Evolutionary conservation across 2,113 vertebrate genomes (phyloP).

Genomic region (Cebus imitator): DNA sequence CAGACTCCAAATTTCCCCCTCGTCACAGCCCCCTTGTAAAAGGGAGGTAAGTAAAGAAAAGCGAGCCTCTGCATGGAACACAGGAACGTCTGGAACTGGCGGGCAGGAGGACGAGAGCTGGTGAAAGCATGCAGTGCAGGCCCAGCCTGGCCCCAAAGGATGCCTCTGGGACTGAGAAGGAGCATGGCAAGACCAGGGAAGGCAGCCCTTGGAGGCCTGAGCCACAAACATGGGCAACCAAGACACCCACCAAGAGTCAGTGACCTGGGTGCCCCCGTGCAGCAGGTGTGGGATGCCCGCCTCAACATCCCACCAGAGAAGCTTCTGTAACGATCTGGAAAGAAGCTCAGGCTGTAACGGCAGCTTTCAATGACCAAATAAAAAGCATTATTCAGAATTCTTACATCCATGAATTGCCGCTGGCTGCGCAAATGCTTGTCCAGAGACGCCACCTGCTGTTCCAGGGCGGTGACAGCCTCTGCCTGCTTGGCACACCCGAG

Average conservation of each 20-base stretch:
- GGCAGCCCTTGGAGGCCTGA: neutral
- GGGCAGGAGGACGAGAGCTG: neutral
- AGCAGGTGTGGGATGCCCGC: fast-evolving
- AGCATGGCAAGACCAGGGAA: neutral
- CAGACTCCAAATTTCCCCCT: neutral
- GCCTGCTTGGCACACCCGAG: conserved; percentile 85
- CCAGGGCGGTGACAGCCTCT: conserved; percentile 87
- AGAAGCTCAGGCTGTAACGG: fast-evolving
- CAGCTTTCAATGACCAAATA: neutral
- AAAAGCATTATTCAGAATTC: neutral
- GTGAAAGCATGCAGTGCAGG: no score
- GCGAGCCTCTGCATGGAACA: fast-evolving
- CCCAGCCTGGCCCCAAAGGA: neutral
- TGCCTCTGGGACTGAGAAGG: neutral
- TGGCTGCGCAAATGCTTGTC: conserved; percentile 95
- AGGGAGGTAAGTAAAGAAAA: neutral
- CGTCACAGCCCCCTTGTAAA: neutral
- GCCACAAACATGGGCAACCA: neutral
- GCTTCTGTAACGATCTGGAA: neutral
- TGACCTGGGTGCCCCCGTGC: no score
- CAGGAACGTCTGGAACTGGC: fast-evolving
- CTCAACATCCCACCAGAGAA: fast-evolving
- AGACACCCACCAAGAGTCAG: neutral
- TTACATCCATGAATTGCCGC: conserved; percentile 96
- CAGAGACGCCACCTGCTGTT: conserved; percentile 90